Percentiles rank a stretch among this genome's conserved stretches.
Conservation (phyloP, 2,113 vertebrate species). For the Mohoua ochrocephala region DNA sequence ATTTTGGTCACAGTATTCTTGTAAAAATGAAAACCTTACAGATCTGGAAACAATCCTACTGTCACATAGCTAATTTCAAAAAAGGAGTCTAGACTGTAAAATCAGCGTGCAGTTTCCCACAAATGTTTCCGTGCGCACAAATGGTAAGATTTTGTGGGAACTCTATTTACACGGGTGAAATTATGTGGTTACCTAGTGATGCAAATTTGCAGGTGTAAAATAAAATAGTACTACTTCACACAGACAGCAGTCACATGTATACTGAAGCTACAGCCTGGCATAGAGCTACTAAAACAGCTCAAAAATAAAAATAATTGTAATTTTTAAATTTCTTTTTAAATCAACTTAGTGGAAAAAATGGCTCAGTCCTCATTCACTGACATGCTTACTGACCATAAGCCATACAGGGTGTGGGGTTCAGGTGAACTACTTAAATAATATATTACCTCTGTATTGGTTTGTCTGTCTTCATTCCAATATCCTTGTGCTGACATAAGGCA, state of each 20-base stretch:
- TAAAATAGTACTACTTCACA: neutral
- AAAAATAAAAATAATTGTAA: neutral
- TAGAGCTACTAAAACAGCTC: neutral
- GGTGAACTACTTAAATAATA: neutral
- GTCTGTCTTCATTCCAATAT: neutral
- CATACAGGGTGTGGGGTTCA: neutral
- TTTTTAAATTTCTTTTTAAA: neutral
- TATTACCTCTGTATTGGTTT: neutral
- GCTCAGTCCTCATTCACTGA: neutral
- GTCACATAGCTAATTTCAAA: conserved; percentile 22
- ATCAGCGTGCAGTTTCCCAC: neutral
- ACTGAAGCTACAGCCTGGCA: neutral
- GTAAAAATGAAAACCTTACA: conserved; percentile 9
- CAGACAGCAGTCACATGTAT: neutral
- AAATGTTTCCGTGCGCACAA: neutral
- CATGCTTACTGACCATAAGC: neutral
- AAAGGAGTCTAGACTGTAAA: neutral
- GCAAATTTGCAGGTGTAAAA: neutral
- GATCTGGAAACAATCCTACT: conserved; percentile 45
- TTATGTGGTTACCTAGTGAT: neutral
- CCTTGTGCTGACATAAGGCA: neutral
- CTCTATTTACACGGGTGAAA: neutral
- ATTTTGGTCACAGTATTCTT: conserved; percentile 19
- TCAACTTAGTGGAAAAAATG: neutral
- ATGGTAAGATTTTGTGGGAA: neutral